These are phyloP conservation scores for Pangasius larnaudii DNA, from an alignment of 2,797 vertebrate species.

Conservation along the genomic window DNA sequence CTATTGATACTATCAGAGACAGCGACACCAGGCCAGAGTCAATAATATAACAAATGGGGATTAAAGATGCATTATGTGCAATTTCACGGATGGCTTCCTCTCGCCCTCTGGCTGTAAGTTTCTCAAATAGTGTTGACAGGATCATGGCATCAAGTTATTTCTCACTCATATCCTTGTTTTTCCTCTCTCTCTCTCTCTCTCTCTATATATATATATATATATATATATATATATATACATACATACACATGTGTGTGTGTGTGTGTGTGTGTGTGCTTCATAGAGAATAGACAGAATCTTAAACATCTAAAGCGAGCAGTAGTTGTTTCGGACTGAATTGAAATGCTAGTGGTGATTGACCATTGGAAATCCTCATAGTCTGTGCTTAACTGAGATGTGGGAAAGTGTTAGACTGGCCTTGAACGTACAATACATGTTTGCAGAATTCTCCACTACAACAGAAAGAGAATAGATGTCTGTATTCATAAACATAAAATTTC, in stretches of 20 bases:
- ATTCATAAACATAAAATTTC: background rate
- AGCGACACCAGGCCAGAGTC: slow-evolving; percentile 66
- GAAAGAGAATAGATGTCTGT: background rate
- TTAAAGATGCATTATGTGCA: slow-evolving; percentile 76
- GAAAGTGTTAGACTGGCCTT: slow-evolving; percentile 6
- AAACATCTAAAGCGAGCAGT: background rate
- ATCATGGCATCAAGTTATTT: slow-evolving; percentile 40
- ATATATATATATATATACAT: background rate
- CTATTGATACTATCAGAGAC: slow-evolving; percentile 54
- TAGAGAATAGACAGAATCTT: background rate
- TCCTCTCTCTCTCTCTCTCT: slow-evolving; percentile 30
- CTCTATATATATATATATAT: background rate
- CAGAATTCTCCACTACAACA: background rate
- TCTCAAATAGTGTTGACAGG: slow-evolving; percentile 70
- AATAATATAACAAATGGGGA: slow-evolving; percentile 75
- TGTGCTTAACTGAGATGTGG: background rate
- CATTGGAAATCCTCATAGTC: background rate
- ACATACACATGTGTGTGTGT: background rate
- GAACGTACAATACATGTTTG: background rate
- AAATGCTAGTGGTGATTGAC: background rate
- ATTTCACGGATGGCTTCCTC: slow-evolving; percentile 77
- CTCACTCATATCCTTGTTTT: slow-evolving; percentile 68
- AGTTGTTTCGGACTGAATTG: background rate
- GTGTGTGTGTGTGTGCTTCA: no score
- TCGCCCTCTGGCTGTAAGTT: slow-evolving; percentile 68